Base-by-base conservation (phyloP, 2,797 vertebrate species). In the Pogonophryne albipinna region DNA sequence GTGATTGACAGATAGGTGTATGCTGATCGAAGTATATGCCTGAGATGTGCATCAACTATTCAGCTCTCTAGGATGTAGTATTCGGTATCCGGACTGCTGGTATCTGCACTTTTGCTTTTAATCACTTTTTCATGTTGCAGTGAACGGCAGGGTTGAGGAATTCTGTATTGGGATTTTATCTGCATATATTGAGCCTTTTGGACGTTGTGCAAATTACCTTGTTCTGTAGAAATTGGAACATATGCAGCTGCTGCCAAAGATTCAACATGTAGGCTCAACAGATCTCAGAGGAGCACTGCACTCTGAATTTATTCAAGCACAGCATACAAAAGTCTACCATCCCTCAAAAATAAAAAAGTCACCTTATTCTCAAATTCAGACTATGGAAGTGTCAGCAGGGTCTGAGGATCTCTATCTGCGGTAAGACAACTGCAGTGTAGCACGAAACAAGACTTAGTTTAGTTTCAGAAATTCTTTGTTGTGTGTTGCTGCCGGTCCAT, bases 301-400 rank as follows among this genome's bases (percentile, higher is more conserved):
- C 66, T 79, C 51, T 51, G 66, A 78, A 76, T 65, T 66, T 69
- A 61, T 42, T 71, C 63, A 60, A 52, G 69, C 70, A 65, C 62
- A 49, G 63, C 73, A 65, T 67, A 73, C n/a, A 65, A 76, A 82
- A 73, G 76, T 68, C 66, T 45, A 71, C 58, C 58, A 64, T 55
- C 52, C n/a, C 51, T 15, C 49, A 69, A 50, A 56, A 52, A 64
- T 77, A 49, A 83, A 76, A 46, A 75, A 57, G 45, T 68, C 42
- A 20, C 57, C 17, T 70, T 52, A 17, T 73, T 70, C 68, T 73
- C 14, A 69, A 45, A 9, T 47, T 42, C 63, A 64, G 41, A 61
- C 49, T 41, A 11, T 42, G 19, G 52, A 9, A 65, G 23, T 60
- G 47, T 53, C 45, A 55, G 66, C 46, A 55, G 20, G 19, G 64